Conservation (phyloP, 2,113 vertebrate species). For the Chionis minor region DNA sequence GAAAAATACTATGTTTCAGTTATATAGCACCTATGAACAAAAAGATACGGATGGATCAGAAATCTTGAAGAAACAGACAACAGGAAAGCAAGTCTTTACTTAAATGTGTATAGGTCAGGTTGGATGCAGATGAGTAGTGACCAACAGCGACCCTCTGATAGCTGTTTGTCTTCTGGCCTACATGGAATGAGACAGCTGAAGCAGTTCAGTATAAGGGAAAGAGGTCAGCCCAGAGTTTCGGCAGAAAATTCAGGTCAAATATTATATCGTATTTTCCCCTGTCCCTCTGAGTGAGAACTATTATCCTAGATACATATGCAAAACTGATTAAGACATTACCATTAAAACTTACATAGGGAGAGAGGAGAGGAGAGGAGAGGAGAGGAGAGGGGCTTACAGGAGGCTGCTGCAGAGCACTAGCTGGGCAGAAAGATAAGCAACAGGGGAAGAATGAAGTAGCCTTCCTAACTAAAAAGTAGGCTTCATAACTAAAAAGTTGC, state of each 20-base stretch:
- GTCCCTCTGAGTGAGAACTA: not conserved
- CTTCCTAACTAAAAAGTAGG: not conserved
- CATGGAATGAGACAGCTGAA: not conserved
- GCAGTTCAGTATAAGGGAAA: not conserved
- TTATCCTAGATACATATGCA: not conserved
- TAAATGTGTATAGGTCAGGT: not conserved
- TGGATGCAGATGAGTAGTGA: not conserved
- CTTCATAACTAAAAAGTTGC: not conserved
- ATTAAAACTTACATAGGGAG: not conserved
- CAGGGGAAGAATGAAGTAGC: not conserved
- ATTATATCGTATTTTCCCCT: not conserved
- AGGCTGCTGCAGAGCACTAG: not conserved
- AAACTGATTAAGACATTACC: conserved; percentile 20
- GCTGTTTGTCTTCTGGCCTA: not conserved
- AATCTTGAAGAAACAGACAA: not conserved
- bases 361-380: not conserved
- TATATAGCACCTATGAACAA: not conserved
- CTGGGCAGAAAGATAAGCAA: not conserved
- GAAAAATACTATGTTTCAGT: not conserved
- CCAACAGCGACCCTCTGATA: not conserved
- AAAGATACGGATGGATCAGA: not conserved
- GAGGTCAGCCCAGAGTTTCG: not conserved
- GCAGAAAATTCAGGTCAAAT: not conserved
- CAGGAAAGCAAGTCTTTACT: not conserved
- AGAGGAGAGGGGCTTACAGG: not conserved